These are phyloP conservation scores for Maniola hyperantus DNA, from an alignment of 2,888 invertebrate genomes.

Conservation along the genomic window DNA sequence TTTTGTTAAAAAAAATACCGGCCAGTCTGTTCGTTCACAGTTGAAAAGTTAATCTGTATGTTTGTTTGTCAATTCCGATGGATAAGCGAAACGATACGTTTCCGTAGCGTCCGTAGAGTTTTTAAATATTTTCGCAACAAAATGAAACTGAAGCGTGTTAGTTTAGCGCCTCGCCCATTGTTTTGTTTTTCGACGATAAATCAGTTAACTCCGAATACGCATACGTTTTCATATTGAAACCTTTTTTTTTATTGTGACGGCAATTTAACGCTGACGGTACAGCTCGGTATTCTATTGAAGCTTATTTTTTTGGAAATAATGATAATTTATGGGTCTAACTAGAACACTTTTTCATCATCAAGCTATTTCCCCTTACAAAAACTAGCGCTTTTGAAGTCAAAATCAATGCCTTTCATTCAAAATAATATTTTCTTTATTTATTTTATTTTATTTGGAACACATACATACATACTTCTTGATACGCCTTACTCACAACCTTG, in stretches of 20 bases:
- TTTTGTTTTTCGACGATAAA: conserved; percentile 31
- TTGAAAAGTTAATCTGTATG: conserved; percentile 12
- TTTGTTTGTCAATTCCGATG: conserved; percentile 15
- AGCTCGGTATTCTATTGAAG: background rate
- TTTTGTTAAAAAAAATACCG: background rate
- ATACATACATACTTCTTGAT: no score
- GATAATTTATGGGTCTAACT: no score
- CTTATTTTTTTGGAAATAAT: background rate
- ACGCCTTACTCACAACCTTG: no score
- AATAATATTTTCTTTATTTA: no score
- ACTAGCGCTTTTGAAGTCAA: no score
- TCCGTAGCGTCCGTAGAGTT: background rate
- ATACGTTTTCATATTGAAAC: conserved; percentile 13
- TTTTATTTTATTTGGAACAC: no score
- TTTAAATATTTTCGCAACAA: conserved; percentile 11
- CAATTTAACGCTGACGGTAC: conserved; percentile 5
- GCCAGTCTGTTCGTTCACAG: background rate
- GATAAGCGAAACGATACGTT: conserved; percentile 10
- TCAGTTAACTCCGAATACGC: conserved; percentile 23
- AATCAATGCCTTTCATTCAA: no score
- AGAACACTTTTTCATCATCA: no score
- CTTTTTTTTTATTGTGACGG: background rate
- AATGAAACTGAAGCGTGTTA: conserved; percentile 33
- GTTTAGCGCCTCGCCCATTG: conserved; percentile 24
- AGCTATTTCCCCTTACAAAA: no score